phyloP scores from a whole-genome alignment of 2,113 vertebrate genomes.

The crab-eating macaque (Macaca fascicularis) region T2T-MFA8v1.1 NC_088375.1:147606501-147607000 shows the following conservation, averaged over 20 bases:
- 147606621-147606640: accelerated
- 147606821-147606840: not conserved
- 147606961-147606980: not conserved
- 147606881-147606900: accelerated
- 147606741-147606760: not conserved
- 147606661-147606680: accelerated
- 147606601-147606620: not conserved
- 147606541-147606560: not conserved
- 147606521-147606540: not conserved
- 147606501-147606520: not conserved
- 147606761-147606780: not conserved
- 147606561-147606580: accelerated
- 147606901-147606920: not conserved
- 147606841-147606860: not conserved
- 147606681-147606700: no score
- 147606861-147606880: not conserved
- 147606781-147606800: not conserved
- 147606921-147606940: no score
- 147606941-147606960: not conserved
- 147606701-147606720: not conserved
- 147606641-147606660: not conserved
- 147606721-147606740: not conserved
- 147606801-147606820: not conserved
- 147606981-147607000: not conserved
- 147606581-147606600: not conserved